phyloP scores from a whole-genome alignment of 2,113 vertebrate species.

The Coreoperca whiteheadi region DNA sequence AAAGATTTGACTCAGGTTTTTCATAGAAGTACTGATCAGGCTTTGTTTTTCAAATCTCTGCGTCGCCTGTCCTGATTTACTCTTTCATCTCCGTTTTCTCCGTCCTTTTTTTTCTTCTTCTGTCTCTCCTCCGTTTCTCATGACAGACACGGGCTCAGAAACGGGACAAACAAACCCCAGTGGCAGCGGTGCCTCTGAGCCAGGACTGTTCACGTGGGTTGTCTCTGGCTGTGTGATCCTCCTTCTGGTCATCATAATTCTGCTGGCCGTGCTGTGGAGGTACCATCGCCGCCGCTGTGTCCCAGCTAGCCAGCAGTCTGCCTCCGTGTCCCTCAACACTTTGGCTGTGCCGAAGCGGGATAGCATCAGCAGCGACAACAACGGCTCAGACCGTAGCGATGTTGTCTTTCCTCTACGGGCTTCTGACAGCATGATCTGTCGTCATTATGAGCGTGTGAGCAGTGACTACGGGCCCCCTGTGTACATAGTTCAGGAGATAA shows the following conservation, averaged over 20 bases:
- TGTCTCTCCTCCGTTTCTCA: slow-evolving; percentile 36
- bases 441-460: slow-evolving; percentile 96
- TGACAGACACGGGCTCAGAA: slow-evolving; percentile 61
- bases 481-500: slow-evolving; percentile 98
- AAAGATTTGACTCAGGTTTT: slow-evolving; percentile 17
- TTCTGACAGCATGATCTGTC: slow-evolving; percentile 95
- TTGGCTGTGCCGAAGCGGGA: slow-evolving; percentile 92
- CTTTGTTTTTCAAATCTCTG: slow-evolving; percentile 7
- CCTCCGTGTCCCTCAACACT: slow-evolving; percentile 93
- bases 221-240: slow-evolving; percentile 90
- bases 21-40: slow-evolving; percentile 26
- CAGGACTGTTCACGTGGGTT: slow-evolving; percentile 92
- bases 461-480: slow-evolving; percentile 96
- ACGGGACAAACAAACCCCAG: slow-evolving; percentile 83
- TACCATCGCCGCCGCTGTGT: slow-evolving; percentile 86
- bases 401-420: slow-evolving; percentile 94
- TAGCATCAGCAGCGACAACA: slow-evolving; percentile 88
- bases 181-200: slow-evolving; percentile 87
- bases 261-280: slow-evolving; percentile 90
- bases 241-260: slow-evolving; percentile 88
- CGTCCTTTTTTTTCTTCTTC: not conserved
- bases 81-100: slow-evolving; percentile 27
- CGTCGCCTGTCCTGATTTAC: slow-evolving; percentile 6
- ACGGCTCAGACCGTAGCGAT: slow-evolving; percentile 96
- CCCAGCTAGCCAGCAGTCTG: slow-evolving; percentile 90